Percentiles rank a stretch among this genome's conserved stretches.
Evolutionary conservation across 1,140 invertebrate genomes (phyloP).

Genomic region (roundworm (Caenorhabditis elegans)): DNA sequence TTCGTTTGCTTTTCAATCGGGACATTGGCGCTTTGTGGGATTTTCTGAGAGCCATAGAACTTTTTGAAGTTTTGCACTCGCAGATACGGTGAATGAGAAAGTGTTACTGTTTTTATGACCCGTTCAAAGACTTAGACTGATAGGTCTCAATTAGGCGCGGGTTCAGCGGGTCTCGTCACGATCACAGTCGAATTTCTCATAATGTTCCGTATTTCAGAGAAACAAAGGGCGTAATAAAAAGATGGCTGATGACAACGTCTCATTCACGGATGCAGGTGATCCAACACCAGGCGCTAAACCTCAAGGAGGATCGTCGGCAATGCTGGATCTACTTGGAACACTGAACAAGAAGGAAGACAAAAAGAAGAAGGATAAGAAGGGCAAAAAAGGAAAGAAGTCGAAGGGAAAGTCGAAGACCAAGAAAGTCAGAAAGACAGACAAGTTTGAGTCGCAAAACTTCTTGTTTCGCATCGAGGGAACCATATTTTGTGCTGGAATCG

Average conservation of each 20-base stretch:
- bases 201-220: background rate
- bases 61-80: no score
- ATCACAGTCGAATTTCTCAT: no score
- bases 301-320: background rate
- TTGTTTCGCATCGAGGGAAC: constrained; percentile 13
- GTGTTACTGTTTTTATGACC: no score
- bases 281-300: background rate
- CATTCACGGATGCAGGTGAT: constrained; percentile 12
- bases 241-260: constrained; percentile 20
- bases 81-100: no score
- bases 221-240: constrained; percentile 4
- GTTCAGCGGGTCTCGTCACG: no score
- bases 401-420: background rate
- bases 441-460: constrained; percentile 9
- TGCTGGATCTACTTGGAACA: background rate
- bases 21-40: no score
- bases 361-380: background rate
- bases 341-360: background rate
- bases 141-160: no score
- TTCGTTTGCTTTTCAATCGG: no score
- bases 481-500: constrained; percentile 8
- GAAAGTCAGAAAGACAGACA: constrained; percentile 12
- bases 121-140: no score
- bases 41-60: no score
- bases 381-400: background rate